Conservation (phyloP, 1,140 invertebrate species). For the Drosophila gunungcola region DNA sequence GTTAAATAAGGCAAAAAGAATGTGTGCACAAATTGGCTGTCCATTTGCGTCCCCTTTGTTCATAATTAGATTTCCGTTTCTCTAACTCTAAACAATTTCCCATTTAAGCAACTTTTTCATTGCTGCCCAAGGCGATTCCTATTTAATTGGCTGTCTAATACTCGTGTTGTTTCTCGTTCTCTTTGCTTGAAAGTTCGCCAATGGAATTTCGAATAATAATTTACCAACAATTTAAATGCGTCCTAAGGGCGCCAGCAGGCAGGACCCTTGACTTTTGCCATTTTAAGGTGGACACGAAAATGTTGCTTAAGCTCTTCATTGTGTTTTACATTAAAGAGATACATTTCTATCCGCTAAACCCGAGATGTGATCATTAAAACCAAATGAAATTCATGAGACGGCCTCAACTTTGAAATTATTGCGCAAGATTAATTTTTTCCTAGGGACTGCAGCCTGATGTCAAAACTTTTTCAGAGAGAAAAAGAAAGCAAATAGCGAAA, state of each 20-base stretch:
- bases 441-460: conserved; percentile 7
- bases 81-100: conserved; percentile 35
- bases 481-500: neutral
- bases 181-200: conserved; percentile 32
- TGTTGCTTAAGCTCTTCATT: neutral
- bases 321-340: conserved; percentile 5
- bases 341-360: conserved; percentile 17
- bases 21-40: conserved; percentile 57
- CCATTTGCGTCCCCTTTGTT: conserved; percentile 58
- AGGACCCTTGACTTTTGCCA: conserved; percentile 32
- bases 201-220: conserved; percentile 42
- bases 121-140: conserved; percentile 42
- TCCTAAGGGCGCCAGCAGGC: conserved; percentile 5
- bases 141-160: conserved; percentile 72
- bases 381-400: conserved; percentile 49
- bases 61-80: conserved; percentile 64
- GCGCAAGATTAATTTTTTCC: conserved; percentile 60
- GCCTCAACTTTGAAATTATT: conserved; percentile 64
- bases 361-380: conserved; percentile 52
- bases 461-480: conserved; percentile 21
- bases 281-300: conserved; percentile 7
- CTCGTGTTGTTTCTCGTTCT: conserved; percentile 35
- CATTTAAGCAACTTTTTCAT: conserved; percentile 21
- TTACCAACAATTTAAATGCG: conserved; percentile 49
- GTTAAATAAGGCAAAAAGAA: conserved; percentile 51